Evolutionary conservation across 1,140 invertebrate species (phyloP).

Genomic region (Papilio helenus): DNA sequence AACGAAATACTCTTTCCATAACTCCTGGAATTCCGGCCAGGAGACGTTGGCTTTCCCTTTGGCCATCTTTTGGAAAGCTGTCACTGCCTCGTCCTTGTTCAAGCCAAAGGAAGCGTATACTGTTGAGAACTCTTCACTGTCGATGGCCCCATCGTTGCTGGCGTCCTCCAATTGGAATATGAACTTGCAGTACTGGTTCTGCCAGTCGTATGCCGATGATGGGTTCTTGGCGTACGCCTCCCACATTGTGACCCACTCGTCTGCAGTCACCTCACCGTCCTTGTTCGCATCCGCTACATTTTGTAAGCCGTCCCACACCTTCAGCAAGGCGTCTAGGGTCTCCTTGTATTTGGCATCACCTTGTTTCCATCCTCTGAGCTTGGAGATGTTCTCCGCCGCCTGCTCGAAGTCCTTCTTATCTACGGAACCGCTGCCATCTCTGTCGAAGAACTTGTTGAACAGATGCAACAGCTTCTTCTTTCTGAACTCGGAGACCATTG

Average conservation of each 20-base stretch:
- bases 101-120: conserved; percentile 90
- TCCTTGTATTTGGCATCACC: conserved; percentile 87
- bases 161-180: conserved; percentile 93
- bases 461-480: conserved; percentile 93
- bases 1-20: conserved; percentile 91
- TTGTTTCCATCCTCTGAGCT: conserved; percentile 87
- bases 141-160: conserved; percentile 90
- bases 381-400: conserved; percentile 89
- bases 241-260: conserved; percentile 94
- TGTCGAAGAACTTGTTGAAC: conserved; percentile 93
- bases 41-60: conserved; percentile 86
- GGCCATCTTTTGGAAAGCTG: conserved; percentile 89
- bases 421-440: conserved; percentile 90
- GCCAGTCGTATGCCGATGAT: conserved; percentile 89
- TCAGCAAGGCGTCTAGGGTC: conserved; percentile 86
- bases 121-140: conserved; percentile 89
- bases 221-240: conserved; percentile 89
- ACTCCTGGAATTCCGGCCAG: conserved; percentile 87
- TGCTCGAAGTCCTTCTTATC: conserved; percentile 91
- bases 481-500: conserved; percentile 92
- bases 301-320: conserved; percentile 91
- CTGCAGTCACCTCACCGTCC: conserved; percentile 89
- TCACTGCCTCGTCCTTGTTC: conserved; percentile 85
- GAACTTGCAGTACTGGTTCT: conserved; percentile 89
- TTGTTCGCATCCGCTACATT: conserved; percentile 90